Evolutionary conservation across 2,888 invertebrate genomes (phyloP).

Genomic region (Ferdinandea cuprea): DNA sequence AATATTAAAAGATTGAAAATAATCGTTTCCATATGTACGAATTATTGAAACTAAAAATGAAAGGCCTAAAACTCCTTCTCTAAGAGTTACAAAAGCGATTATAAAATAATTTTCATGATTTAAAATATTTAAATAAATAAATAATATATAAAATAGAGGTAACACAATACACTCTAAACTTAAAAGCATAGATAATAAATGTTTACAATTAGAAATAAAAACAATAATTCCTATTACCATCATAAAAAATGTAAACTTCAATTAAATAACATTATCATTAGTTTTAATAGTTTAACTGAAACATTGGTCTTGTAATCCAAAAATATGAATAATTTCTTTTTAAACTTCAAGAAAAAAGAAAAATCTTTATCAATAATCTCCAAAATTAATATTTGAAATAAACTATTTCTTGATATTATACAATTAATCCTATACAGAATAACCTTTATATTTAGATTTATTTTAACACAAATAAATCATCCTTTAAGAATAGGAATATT

Average conservation of each 20-base stretch:
- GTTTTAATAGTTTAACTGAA: conserved; percentile 88
- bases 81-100: conserved; percentile 86
- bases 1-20: too few species aligned
- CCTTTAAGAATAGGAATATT: conserved; percentile 85
- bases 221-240: too few species aligned
- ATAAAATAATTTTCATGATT: conserved; percentile 85
- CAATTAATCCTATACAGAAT: too few species aligned
- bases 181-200: too few species aligned
- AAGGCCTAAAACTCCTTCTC: conserved; percentile 86
- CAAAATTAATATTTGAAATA: conserved; percentile 88
- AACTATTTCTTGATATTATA: conserved; percentile 88
- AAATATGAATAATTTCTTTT: too few species aligned
- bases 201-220: too few species aligned
- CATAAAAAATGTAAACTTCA: conserved; percentile 86
- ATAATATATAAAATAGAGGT: conserved; percentile 84
- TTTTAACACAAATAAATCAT: conserved; percentile 83
- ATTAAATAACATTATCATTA: conserved; percentile 85
- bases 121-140: conserved; percentile 83
- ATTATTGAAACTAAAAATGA: too few species aligned
- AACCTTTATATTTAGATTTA: too few species aligned
- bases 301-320: too few species aligned
- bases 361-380: conserved; percentile 86
- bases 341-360: too few species aligned
- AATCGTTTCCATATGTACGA: too few species aligned
- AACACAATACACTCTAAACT: conserved; percentile 86